Percentiles rank a stretch among this genome's conserved stretches.
Evolutionary conservation across 2,113 vertebrate species (phyloP).

Genomic region (Gorsachius goisagi): DNA sequence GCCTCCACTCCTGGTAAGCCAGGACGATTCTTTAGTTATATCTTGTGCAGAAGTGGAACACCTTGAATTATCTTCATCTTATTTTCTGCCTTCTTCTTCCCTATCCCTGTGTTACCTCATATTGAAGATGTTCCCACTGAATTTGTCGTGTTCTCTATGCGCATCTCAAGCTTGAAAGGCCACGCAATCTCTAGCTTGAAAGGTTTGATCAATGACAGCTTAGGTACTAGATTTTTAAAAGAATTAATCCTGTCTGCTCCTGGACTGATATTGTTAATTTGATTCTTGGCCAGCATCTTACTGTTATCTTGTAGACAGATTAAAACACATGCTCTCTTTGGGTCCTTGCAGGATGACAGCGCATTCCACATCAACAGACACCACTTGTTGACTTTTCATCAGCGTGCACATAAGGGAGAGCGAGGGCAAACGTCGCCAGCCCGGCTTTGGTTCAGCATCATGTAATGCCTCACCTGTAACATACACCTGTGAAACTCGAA

Average conservation of each 20-base stretch:
- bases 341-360: neutral
- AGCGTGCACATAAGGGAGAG: neutral
- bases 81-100: neutral
- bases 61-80: neutral
- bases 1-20: neutral
- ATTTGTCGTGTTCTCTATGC: neutral
- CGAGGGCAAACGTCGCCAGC: neutral
- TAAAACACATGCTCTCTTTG: neutral
- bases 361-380: neutral
- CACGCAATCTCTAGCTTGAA: neutral
- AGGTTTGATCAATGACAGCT: neutral
- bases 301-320: neutral
- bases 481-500: too few relatives aligned
- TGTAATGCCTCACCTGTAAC: too few relatives aligned
- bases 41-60: neutral
- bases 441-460: neutral
- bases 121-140: neutral
- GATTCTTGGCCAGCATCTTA: neutral
- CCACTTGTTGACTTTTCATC: neutral
- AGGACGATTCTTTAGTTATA: neutral
- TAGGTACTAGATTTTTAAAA: neutral
- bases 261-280: neutral
- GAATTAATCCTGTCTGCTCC: neutral
- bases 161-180: neutral
- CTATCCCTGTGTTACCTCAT: neutral